Base-by-base conservation (phyloP, 2,797 vertebrate species). In the Hyperoplus lanceolatus region DNA sequence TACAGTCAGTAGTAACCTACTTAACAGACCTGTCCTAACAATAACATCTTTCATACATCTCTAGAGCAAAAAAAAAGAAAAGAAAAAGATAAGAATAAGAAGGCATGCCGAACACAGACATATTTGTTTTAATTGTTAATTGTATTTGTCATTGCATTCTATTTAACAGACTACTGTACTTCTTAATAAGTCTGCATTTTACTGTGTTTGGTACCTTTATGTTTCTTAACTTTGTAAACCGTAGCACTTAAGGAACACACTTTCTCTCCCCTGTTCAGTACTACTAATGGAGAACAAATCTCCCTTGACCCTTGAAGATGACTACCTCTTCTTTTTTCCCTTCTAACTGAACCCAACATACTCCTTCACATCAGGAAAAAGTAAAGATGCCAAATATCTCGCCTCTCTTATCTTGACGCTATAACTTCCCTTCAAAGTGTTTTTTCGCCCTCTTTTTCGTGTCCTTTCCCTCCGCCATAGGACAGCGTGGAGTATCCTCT, bases 401-500 rank as follows among this genome's bases (percentile, higher is more conserved):
- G 8, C 55, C 29, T 68, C 21, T 29, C 2, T 51, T 8, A 53
- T 51, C 2, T 49, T 13, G 6, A 46, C 4, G 3, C 18, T 4
- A 6, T 14, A 43, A 6, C 54, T 46, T 1, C 29, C n/a, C 8
- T 21, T 46, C 8, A 72, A 10, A 58, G 39, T 41, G 8, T 56
- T 29, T 42, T 13, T n/a, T 42, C n/a, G 38, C 38, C 1, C 0
- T 14, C 21, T 1, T 0, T 11, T 15, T 18, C 11, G 5, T 39
- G 4, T 9, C 8, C 18, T n/a, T 8, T 1, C n/a, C 21, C 50
- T 64, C 4, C 29, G 0, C 59, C 42, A 42, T 43, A 99, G 97
- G 96, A 96, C 70, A 95, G 93, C 46, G 94, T 94, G 38, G 96
- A 97, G 75, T 99, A 98, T 77, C 97, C 97, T 0, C 94, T 99